A percentile compares a stretch with the other conserved stretches of the same genome.
Evolutionary conservation across 2,888 invertebrate genomes (phyloP).

Genomic region (Cosmia trapezina): DNA sequence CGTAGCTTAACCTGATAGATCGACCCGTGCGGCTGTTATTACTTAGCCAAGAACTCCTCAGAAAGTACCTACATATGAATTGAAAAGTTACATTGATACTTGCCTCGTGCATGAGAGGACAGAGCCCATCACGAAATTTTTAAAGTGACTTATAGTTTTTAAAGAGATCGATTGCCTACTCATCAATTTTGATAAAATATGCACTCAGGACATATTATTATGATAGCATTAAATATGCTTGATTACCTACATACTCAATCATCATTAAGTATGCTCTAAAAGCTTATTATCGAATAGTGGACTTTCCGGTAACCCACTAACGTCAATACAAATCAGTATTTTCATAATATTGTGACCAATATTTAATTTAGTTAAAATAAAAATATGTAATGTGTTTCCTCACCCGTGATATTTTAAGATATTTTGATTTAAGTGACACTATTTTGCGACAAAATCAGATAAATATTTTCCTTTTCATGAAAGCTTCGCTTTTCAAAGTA

Average conservation of each 20-base stretch:
- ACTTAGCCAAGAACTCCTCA: too few species aligned
- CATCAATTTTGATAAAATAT: constrained; percentile 16
- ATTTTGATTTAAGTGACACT: neutral
- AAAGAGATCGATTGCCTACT: neutral
- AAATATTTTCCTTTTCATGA: neutral
- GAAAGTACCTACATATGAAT: neutral
- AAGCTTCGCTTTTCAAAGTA: constrained; percentile 13
- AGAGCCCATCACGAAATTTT: neutral
- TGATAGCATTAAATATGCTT: neutral
- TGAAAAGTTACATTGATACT: neutral
- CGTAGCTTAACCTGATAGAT: too few species aligned
- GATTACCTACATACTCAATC: constrained; percentile 19
- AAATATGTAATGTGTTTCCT: too few species aligned
- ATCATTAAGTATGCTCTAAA: constrained; percentile 17
- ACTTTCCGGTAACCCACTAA: neutral
- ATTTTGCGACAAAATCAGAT: constrained; percentile 8
- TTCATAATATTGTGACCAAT: neutral
- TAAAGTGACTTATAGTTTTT: neutral
- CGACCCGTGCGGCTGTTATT: too few species aligned
- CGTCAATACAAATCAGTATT: constrained; percentile 1
- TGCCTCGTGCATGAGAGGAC: neutral
- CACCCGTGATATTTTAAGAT: neutral
- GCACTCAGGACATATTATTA: neutral
- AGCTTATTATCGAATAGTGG: neutral
- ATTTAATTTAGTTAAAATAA: neutral